Evolutionary conservation across 1,140 invertebrate species (phyloP).

Genomic region (Drosophila melanica): DNA sequence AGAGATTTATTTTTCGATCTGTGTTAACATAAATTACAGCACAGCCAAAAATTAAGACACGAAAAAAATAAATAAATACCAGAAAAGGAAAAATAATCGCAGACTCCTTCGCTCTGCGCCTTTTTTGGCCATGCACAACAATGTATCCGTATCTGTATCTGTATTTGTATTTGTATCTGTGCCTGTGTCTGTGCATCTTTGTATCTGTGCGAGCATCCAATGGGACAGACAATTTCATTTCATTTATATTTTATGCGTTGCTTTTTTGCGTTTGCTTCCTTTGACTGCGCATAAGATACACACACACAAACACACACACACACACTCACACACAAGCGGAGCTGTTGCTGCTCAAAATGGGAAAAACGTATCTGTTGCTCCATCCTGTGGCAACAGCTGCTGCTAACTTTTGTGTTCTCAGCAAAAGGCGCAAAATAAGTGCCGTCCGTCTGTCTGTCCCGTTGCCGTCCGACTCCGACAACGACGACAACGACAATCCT

Average conservation of each 20-base stretch:
- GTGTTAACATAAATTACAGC: slow-evolving; percentile 73
- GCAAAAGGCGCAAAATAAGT: slow-evolving; percentile 68
- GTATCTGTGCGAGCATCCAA: slow-evolving; percentile 22
- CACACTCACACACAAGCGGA: slow-evolving; percentile 9
- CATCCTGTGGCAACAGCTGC: slow-evolving; percentile 75
- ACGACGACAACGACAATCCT: slow-evolving; percentile 53
- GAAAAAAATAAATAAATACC: slow-evolving; percentile 11
- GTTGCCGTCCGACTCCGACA: not conserved
- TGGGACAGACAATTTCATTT: slow-evolving; percentile 59
- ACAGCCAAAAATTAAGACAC: slow-evolving; percentile 9
- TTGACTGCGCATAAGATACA: slow-evolving; percentile 48
- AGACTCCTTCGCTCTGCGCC: slow-evolving; percentile 27
- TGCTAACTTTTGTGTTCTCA: slow-evolving; percentile 59
- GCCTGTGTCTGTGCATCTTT: not conserved
- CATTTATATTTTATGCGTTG: slow-evolving; percentile 58
- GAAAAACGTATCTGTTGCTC: slow-evolving; percentile 75
- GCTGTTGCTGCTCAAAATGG: slow-evolving; percentile 44
- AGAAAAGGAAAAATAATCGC: slow-evolving; percentile 31
- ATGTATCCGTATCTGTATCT: slow-evolving; percentile 28
- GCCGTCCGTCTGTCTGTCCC: slow-evolving; percentile 25
- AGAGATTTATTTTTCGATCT: slow-evolving; percentile 76
- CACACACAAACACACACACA: slow-evolving; percentile 43
- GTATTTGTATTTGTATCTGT: slow-evolving; percentile 9
- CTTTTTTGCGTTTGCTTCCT: slow-evolving; percentile 45
- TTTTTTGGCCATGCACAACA: slow-evolving; percentile 34